Percentiles rank a stretch among this genome's conserved stretches.
These are phyloP conservation scores for Nasua narica DNA, from an alignment of 2,797 vertebrate species.

Conservation along the genomic window DNA sequence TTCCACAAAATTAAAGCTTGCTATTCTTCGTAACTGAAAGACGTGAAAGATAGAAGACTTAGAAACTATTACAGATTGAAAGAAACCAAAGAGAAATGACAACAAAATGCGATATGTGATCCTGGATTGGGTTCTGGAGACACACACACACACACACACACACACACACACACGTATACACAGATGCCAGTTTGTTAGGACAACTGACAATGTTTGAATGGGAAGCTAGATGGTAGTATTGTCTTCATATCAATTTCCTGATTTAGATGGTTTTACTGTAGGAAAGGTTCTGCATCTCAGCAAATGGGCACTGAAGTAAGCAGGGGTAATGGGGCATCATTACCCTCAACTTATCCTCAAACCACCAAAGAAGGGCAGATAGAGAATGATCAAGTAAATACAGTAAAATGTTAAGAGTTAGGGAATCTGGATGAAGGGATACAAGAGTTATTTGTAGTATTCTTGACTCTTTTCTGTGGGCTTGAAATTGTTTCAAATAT, in stretches of 20 bases:
- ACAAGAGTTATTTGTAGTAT: neutral
- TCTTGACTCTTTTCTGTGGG: neutral
- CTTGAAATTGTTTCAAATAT: neutral
- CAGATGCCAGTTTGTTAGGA: neutral
- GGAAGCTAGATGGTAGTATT: neutral
- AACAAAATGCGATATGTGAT: neutral
- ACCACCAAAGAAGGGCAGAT: neutral
- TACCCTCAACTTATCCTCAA: neutral
- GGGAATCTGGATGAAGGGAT: neutral
- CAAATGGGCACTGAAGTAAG: neutral
- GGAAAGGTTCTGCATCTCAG: neutral
- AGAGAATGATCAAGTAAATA: neutral
- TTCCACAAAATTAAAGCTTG: neutral
- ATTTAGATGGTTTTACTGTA: neutral
- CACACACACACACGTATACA: neutral
- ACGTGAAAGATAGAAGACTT: neutral
- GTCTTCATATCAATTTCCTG: neutral
- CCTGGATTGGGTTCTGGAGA: neutral
- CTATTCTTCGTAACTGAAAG: neutral
- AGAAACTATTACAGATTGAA: neutral
- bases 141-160: too few relatives aligned
- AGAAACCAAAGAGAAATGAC: neutral
- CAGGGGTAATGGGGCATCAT: neutral
- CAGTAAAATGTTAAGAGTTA: neutral
- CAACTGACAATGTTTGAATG: neutral